phyloP scores from a whole-genome alignment of 2,888 invertebrate species.

The Bombylius discolor region DNA sequence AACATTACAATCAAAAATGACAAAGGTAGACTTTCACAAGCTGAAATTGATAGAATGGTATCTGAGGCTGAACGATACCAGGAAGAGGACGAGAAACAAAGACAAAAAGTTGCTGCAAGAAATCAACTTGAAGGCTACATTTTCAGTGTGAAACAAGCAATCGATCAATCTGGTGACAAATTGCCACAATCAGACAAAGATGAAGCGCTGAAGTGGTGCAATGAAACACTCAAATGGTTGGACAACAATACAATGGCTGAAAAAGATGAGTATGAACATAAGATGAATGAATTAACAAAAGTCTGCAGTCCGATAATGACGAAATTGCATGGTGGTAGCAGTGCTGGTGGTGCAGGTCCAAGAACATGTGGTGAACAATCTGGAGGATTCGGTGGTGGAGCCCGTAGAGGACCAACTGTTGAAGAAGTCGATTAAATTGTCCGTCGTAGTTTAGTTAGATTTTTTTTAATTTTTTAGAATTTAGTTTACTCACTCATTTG shows the following conservation, averaged over 20 bases:
- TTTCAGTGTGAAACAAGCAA: constrained; percentile 55
- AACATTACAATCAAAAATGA: constrained; percentile 75
- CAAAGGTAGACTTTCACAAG: constrained; percentile 65
- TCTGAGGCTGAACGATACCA: constrained; percentile 59
- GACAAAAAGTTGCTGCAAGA: constrained; percentile 51
- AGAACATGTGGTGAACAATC: constrained; percentile 37
- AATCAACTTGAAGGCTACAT: constrained; percentile 58
- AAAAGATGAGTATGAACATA: constrained; percentile 56
- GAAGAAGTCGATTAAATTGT: constrained; percentile 23
- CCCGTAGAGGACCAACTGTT: constrained; percentile 26
- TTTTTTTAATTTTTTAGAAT: no score
- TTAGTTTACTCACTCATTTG: no score
- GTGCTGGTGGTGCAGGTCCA: constrained; percentile 2
- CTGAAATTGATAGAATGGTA: constrained; percentile 70
- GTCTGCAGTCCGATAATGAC: constrained; percentile 41
- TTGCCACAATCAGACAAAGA: constrained; percentile 55
- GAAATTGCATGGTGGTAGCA: constrained; percentile 21
- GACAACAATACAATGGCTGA: constrained; percentile 66
- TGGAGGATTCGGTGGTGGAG: constrained; percentile 48
- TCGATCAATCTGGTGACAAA: constrained; percentile 50
- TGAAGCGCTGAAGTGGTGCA: constrained; percentile 47
- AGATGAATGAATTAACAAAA: constrained; percentile 28
- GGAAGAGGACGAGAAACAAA: constrained; percentile 58
- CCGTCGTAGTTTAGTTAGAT: no score
- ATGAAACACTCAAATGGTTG: constrained; percentile 55